Evolutionary conservation across 2,888 invertebrate genomes (phyloP).

Genomic region (Epistrophe grossulariae): DNA sequence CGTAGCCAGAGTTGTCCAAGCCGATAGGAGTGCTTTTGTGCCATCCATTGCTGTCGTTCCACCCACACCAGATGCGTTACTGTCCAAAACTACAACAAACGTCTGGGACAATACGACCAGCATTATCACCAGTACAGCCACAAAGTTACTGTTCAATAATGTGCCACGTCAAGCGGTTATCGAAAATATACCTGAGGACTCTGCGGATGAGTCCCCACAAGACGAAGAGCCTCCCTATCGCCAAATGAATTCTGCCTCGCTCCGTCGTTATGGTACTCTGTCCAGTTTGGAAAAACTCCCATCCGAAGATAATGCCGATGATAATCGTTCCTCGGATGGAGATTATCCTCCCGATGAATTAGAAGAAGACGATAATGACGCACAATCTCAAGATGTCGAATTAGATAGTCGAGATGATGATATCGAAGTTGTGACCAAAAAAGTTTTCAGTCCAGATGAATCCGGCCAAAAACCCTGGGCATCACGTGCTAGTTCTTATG

Average conservation of each 20-base stretch:
- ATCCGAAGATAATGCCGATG: conserved; percentile 84
- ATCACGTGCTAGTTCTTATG: conserved; percentile 91
- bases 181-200: conserved; percentile 86
- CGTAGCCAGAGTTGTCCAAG: conserved; percentile 85
- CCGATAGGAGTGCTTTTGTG: conserved; percentile 83
- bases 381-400: conserved; percentile 74
- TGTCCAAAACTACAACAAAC: conserved; percentile 83
- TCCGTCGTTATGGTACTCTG: conserved; percentile 88
- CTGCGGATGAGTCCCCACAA: conserved; percentile 88
- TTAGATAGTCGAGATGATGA: conserved; percentile 77
- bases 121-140: conserved; percentile 76
- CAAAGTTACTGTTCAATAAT: conserved; percentile 79
- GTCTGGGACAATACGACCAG: conserved; percentile 82
- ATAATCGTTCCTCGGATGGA: conserved; percentile 85
- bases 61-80: conserved; percentile 88
- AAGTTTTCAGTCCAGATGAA: conserved; percentile 75
- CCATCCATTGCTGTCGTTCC: conserved; percentile 91
- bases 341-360: conserved; percentile 79
- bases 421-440: conserved; percentile 78
- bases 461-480: conserved; percentile 86
- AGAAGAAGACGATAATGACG: conserved; percentile 76
- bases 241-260: conserved; percentile 85
- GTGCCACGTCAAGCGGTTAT: conserved; percentile 80
- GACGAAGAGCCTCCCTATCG: conserved; percentile 91
- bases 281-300: conserved; percentile 89